phyloP scores from a whole-genome alignment of 1,140 invertebrate species.

The Drosophila busckii region DNA sequence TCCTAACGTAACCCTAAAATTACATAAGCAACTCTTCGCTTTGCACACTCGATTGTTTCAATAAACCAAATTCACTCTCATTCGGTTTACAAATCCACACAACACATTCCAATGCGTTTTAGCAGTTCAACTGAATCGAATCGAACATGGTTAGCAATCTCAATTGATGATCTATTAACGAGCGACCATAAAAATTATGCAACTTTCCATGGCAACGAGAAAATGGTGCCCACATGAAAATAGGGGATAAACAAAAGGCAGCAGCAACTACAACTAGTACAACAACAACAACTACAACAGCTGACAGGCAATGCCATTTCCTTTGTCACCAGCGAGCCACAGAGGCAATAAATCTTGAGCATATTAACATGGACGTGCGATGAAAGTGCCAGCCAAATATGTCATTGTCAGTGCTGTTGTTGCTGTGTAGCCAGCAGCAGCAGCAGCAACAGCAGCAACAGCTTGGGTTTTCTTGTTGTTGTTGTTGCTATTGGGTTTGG shows the following conservation, averaged over 20 bases:
- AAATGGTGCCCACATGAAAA: conserved; percentile 56
- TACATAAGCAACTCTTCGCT: too few species aligned
- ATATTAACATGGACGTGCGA: conserved; percentile 75
- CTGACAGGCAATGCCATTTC: conserved; percentile 64
- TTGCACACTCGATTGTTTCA: too few species aligned
- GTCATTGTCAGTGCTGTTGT: conserved; percentile 60
- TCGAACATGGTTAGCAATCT: conserved; percentile 49
- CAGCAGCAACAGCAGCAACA: too few species aligned
- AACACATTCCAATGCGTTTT: conserved; percentile 37
- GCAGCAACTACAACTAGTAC: conserved; percentile 5
- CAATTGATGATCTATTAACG: conserved; percentile 72
- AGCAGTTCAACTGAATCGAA: conserved; percentile 33
- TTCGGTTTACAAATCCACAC: conserved; percentile 18
- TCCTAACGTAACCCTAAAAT: too few species aligned
- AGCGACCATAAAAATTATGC: conserved; percentile 70
- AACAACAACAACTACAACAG: conserved; percentile 29
- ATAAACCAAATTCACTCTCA: neutral
- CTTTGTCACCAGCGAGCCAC: conserved; percentile 45
- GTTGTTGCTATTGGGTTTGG: conserved; percentile 11
- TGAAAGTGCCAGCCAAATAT: conserved; percentile 75
- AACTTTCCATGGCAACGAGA: conserved; percentile 49
- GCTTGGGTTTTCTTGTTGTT: conserved; percentile 11
- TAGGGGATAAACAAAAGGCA: conserved; percentile 1
- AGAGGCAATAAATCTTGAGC: conserved; percentile 62
- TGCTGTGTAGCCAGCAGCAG: too few species aligned